phyloP scores from a whole-genome alignment of 2,888 invertebrate genomes.

The Cantharis rustica region DNA sequence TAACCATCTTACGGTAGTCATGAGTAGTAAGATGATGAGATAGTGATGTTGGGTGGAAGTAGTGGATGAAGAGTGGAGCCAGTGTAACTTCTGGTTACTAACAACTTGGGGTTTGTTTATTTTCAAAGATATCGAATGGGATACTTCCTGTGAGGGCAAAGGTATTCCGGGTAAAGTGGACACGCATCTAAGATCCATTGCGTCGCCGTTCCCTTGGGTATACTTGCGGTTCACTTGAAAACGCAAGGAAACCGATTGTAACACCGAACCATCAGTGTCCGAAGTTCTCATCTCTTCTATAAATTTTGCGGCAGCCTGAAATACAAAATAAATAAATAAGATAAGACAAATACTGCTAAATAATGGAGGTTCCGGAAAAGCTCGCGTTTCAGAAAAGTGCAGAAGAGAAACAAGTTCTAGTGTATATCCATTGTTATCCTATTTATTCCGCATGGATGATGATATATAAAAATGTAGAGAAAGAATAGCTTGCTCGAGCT shows the following conservation, averaged over 20 bases:
- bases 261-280: constrained; percentile 22
- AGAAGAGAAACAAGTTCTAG: constrained; percentile 18
- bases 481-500: constrained; percentile 10
- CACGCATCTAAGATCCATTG: constrained; percentile 23
- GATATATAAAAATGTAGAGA: constrained; percentile 23
- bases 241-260: constrained; percentile 22
- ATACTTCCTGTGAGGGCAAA: constrained; percentile 20
- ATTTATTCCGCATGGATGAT: constrained; percentile 23
- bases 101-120: constrained; percentile 22
- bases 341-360: constrained; percentile 25
- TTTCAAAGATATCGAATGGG: constrained; percentile 20
- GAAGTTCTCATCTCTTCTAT: constrained; percentile 24
- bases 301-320: constrained; percentile 25
- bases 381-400: constrained; percentile 26
- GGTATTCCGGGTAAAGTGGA: constrained; percentile 28
- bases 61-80: constrained; percentile 20
- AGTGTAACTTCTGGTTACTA: constrained; percentile 26
- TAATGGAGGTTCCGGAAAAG: constrained; percentile 15
- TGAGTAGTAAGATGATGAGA: constrained; percentile 6
- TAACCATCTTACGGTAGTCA: constrained; percentile 24
- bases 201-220: constrained; percentile 23
- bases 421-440: constrained; percentile 22
- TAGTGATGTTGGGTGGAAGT: constrained; percentile 5
- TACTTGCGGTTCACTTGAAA: constrained; percentile 29
- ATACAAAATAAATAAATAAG: constrained; percentile 22